A percentile compares a stretch with the other conserved stretches of the same genome.
Evolutionary conservation across 2,797 vertebrate species (phyloP).

Genomic region (Chrysocyon brachyurus): DNA sequence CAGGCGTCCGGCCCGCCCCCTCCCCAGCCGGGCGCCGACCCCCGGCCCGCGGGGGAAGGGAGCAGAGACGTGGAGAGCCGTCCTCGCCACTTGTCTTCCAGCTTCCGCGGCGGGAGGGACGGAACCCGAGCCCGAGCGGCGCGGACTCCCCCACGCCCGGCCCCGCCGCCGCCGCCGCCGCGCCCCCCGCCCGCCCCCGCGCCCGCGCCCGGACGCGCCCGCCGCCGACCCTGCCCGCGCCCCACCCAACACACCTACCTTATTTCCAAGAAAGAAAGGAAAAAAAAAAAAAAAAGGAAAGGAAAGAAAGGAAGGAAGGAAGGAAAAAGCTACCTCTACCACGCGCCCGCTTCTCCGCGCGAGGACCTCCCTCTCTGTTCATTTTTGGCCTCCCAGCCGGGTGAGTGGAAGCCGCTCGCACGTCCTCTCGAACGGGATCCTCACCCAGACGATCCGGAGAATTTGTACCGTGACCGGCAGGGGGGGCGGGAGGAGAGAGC

Average conservation of each 20-base stretch:
- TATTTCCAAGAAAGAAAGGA: background rate
- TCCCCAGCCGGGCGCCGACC: conserved; percentile 83
- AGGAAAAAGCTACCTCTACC: conserved; percentile 66
- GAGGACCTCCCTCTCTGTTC: conserved; percentile 53
- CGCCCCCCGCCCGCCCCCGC: conserved; percentile 45
- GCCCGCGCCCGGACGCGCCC: conserved; percentile 25
- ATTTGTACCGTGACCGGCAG: conserved; percentile 73
- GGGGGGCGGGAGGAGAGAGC: conserved; percentile 70
- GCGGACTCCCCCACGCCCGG: background rate
- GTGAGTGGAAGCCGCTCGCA: conserved; percentile 54
- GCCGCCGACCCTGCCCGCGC: background rate
- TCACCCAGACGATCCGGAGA: conserved; percentile 55
- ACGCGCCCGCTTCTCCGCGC: conserved; percentile 29
- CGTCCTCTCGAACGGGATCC: background rate
- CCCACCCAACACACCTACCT: background rate
- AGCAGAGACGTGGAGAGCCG: conserved; percentile 50
- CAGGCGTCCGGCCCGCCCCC: conserved; percentile 84
- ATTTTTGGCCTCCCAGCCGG: conserved; percentile 58
- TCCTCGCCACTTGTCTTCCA: conserved; percentile 66
- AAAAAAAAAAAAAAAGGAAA: too few relatives aligned
- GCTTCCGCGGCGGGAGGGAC: conserved; percentile 66
- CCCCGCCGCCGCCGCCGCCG: background rate
- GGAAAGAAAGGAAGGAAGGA: background rate
- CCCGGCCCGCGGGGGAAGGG: conserved; percentile 78
- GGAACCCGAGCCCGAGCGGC: background rate